phyloP scores from a whole-genome alignment of 2,888 invertebrate species.

The Agrilus cyanescens region DNA sequence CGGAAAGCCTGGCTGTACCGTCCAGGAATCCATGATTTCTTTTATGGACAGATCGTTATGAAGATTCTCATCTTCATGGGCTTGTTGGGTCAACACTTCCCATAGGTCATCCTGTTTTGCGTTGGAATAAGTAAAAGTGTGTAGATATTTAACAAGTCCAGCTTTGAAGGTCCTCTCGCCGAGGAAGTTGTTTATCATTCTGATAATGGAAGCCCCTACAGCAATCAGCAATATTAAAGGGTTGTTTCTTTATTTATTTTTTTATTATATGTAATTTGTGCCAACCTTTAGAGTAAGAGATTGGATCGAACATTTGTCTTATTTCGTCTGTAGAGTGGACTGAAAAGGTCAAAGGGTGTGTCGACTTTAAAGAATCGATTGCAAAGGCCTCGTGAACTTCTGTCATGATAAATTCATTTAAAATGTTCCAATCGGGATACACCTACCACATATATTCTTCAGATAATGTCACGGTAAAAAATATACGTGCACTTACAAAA shows the following conservation, averaged over 20 bases:
- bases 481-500: conserved; percentile 34
- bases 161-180: conserved; percentile 47
- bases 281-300: conserved; percentile 58
- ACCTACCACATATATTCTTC: conserved; percentile 27
- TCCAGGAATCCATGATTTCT: conserved; percentile 58
- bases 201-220: conserved; percentile 52
- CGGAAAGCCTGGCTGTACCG: conserved; percentile 55
- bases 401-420: conserved; percentile 42
- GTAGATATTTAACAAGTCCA: conserved; percentile 42
- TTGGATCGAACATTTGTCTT: conserved; percentile 55
- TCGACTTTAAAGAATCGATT: conserved; percentile 48
- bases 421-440: conserved; percentile 46
- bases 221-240: conserved; percentile 6
- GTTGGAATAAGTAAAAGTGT: conserved; percentile 42
- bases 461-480: background rate
- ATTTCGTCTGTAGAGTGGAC: conserved; percentile 51
- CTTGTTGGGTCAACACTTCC: conserved; percentile 48
- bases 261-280: no score
- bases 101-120: conserved; percentile 60
- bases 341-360: conserved; percentile 53
- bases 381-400: conserved; percentile 46
- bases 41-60: conserved; percentile 38
- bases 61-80: conserved; percentile 31
- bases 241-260: no score
- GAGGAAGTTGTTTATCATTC: conserved; percentile 60